Evolutionary conservation across 2,797 vertebrate genomes (phyloP).

Genomic region (Paguma larvata): DNA sequence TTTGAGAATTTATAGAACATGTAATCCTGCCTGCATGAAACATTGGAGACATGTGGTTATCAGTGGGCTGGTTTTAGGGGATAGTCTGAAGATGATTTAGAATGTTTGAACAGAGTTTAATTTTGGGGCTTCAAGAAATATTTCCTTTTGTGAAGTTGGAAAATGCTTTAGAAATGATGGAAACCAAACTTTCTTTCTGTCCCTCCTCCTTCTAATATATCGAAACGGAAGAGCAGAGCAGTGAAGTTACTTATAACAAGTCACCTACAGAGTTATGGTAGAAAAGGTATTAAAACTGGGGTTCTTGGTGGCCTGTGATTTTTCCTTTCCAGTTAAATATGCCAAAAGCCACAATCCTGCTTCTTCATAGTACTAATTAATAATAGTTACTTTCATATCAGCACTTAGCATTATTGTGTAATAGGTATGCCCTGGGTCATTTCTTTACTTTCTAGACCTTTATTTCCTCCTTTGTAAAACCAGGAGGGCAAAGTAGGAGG

Average conservation of each 20-base stretch:
- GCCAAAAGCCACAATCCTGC: neutral
- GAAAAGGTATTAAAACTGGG: neutral
- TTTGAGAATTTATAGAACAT: conserved; percentile 14
- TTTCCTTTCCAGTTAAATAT: neutral
- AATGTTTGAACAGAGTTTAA: neutral
- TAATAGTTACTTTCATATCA: neutral
- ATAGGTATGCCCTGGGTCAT: neutral
- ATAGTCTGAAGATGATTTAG: neutral
- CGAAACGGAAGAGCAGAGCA: neutral
- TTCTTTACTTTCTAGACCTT: neutral
- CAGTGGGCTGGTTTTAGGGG: neutral
- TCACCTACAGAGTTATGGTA: neutral
- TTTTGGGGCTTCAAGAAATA: neutral
- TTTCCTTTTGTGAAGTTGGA: neutral
- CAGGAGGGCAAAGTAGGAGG: neutral
- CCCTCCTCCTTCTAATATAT: neutral
- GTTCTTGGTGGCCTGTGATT: rapidly evolving
- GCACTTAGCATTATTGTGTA: neutral
- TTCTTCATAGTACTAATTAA: neutral
- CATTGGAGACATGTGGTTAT: neutral
- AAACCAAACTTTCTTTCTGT: neutral
- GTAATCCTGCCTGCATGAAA: neutral
- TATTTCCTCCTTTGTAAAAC: conserved; percentile 18
- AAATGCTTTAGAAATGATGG: neutral
- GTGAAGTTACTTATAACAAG: neutral